Base-by-base conservation (phyloP, 2,797 vertebrate genomes). In the Danio jaintianensis region DNA sequence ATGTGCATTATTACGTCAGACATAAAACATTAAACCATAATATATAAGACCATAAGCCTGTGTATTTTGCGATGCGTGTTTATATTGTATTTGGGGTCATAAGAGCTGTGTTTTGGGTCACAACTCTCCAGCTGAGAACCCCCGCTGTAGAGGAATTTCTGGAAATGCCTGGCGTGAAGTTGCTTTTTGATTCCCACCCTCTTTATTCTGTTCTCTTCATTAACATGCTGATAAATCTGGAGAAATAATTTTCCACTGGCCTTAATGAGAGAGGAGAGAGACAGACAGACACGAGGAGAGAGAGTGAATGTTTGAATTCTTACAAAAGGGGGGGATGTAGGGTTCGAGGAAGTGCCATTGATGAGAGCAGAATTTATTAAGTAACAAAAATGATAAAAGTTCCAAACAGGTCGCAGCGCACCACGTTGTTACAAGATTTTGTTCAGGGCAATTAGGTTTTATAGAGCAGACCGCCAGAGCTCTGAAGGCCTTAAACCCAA, bases 391-490 rank as follows among this genome's bases (percentile, higher is more conserved):
- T 66, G 71, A 79, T 77, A 43, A 74, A 82, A 78, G 80, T 88
- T 85, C 74, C 68, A 70, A 69, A 56, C 80, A 87, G 85, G 86
- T 90, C 75, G 80, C 75, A 79, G 72, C 69, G 73, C 74, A 78
- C 80, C 83, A 75, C 68, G 61, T 80, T 85, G 84, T 90, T 89
- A 87, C 85, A 85, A 86, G 86, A 86, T 80, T 82, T 68, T 83
- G 89, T 91, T 92, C 84, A 69, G 88, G 82, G 64, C 83, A 87
- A 90, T 92, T 91, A 87, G 82, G 77, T 89, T 93, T 92, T 89
- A 92, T 91, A 86, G 89, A 89, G 85, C 83, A 85, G 82, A 81
- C 75, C 86, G 55, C 87, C 88, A 68, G 63, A 85, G 88, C 86
- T 83, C 86, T 83, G 59, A 68, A 82, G 81, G 83, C 83, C 83